phyloP scores from a whole-genome alignment of 2,797 vertebrate genomes.

The Hydrolagus colliei region DNA sequence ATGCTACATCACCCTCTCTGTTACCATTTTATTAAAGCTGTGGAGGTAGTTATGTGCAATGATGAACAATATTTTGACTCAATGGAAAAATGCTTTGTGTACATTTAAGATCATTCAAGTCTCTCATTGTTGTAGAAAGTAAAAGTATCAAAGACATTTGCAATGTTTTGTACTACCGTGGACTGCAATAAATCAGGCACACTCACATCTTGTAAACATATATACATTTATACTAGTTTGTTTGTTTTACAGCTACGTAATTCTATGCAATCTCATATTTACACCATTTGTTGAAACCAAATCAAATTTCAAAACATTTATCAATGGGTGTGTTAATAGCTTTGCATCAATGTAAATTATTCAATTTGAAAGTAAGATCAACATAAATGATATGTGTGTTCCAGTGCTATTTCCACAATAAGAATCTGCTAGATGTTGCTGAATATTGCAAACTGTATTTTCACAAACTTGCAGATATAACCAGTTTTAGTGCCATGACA shows the following conservation, averaged over 20 bases:
- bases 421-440: neutral
- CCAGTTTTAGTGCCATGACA: neutral
- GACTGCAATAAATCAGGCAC: conserved; percentile 24
- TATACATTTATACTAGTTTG: neutral
- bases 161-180: neutral
- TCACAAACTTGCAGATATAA: neutral
- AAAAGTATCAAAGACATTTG: neutral
- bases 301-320: neutral
- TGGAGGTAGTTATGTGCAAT: conserved; percentile 90
- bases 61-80: conserved; percentile 26
- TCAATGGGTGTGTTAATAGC: neutral
- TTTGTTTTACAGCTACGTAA: neutral
- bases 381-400: neutral
- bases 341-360: neutral
- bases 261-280: neutral
- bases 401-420: neutral
- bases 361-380: neutral
- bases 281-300: neutral
- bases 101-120: conserved; percentile 27
- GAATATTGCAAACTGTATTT: neutral
- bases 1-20: conserved; percentile 38
- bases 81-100: conserved; percentile 23
- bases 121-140: neutral
- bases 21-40: conserved; percentile 69
- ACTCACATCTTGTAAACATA: neutral